Base-by-base conservation (phyloP, 2,888 invertebrate species). In the Lissonota sp. region DNA sequence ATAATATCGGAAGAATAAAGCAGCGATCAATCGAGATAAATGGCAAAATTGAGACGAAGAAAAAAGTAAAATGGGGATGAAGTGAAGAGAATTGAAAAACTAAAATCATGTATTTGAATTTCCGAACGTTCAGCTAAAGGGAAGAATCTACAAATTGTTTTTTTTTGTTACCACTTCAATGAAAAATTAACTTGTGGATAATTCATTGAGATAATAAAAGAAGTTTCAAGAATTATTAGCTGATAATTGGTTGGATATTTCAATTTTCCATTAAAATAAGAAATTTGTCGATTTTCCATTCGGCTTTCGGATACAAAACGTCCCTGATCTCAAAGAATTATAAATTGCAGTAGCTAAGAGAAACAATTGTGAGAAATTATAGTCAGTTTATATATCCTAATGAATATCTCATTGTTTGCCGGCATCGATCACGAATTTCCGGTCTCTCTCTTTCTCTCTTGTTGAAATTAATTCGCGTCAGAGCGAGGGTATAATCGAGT, bases 401-500 rank as follows among this genome's bases (percentile, higher is more conserved):
- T 1, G 64, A 49, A 51, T 49, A 66, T 63, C 46, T 46, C 64
- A 12, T 66, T 49, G 39, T 51, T 58, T 44, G 44, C 69, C 14
- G 6, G 62, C 80, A 85, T 85, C 85, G 84, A 85, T 85, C 57
- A 26, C 1, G 26, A 26, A 3, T 74, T 64, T 26, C 66, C 46
- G 70, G 39, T n/a, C n/a, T n/a, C n/a, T n/a, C n/a, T n/a, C 26
- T 26, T 3, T 26, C 26, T 26, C 78, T 73, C 69, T 53, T 70
- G 71, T 74, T 77, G 69, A 79, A 79, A 75, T 78, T 73, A 67
- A 51, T 55, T 49, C 72, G 63, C 69, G 55, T 70, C n/a, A 49
- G 14, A 58, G 49, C 6, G 14, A 14, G 26, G 16, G 53, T 53
- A 53, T 44, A 72, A 72, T 51, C 55, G 57, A 74, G 40, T 40